Base-by-base conservation (phyloP, 1,140 invertebrate genomes). In the Tenebrio molitor region DNA sequence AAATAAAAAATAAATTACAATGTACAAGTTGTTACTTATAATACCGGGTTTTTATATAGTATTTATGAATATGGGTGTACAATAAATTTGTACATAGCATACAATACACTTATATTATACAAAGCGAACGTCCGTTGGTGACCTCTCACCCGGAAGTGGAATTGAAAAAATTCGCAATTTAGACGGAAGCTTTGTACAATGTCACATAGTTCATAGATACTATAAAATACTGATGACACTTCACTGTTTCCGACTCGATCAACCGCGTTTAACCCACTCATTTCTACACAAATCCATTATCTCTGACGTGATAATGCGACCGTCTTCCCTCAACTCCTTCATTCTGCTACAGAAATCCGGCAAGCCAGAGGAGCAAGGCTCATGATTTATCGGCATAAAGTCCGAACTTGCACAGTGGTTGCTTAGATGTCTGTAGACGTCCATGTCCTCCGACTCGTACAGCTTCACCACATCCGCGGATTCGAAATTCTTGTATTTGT, bases 171-270 rank as follows among this genome's bases (percentile, higher is more conserved):
- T 44, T 1, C 2, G 19, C 12, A 1, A 21, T 23, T 7, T 23
- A 53, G 46, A 58, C 21, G 23, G 12, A 58, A 58, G 50, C 50
- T 34, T 58, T 58, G 23, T 58, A 58, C 50, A 58, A 29, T 58
- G 2, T 58, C 50, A 58, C 50, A 58, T 58, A 58, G 8, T 29
- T 58, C 50, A 58, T 58, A 58, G 50, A 58, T 65, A 65, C 63
- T 65, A 65, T 65, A 65, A 65, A 65, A 65, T 65, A 65, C 63
- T 65, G 63, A n/a, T n/a, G n/a, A 65, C 63, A 65, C 50, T 29
- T 29, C 23, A 58, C 50, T 58, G 50, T 58, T 58, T 14, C 16
- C 6, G 23, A 25, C 21, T 6, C 10, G 14, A 17, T 58, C 50
- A 58, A 2, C 29, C 6, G 6, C 23, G 4, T 12, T 25, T 58